phyloP scores from a whole-genome alignment of 1,140 invertebrate species.

The Temnothorax curvispinosus region DNA sequence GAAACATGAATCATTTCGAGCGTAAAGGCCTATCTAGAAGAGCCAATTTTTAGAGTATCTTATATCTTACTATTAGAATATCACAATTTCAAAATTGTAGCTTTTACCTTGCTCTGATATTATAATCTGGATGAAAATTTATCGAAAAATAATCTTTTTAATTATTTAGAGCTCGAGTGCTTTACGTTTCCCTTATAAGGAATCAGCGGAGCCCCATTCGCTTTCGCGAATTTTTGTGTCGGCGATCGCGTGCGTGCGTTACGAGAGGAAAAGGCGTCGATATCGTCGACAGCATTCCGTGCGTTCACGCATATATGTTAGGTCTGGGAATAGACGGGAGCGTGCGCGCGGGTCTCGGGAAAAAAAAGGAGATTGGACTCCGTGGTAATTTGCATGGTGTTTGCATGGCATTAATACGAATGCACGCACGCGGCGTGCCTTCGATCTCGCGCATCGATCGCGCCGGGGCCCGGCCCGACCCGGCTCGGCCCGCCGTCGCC shows the following conservation, averaged over 20 bases:
- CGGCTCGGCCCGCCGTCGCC: not conserved
- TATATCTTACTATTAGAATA: not conserved
- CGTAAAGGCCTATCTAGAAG: not conserved
- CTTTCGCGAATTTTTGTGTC: slow-evolving; percentile 18
- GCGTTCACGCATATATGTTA: slow-evolving; percentile 19
- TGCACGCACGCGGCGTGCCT: slow-evolving; percentile 38
- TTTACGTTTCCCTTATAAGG: not conserved
- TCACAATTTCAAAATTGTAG: not conserved
- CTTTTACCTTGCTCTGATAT: not conserved
- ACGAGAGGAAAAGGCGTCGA: not conserved
- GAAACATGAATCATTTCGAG: slow-evolving; percentile 21
- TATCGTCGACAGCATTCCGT: slow-evolving; percentile 22
- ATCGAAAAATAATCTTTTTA: not conserved
- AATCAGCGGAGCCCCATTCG: not conserved
- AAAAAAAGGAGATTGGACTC: slow-evolving; percentile 38
- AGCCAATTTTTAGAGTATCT: not conserved
- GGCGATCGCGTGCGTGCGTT: slow-evolving; percentile 22
- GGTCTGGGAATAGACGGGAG: slow-evolving; percentile 22
- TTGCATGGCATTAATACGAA: slow-evolving; percentile 54
- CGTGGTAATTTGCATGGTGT: slow-evolving; percentile 54
- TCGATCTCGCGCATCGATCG: slow-evolving; percentile 24
- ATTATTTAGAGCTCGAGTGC: not conserved
- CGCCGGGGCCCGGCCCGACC: not conserved
- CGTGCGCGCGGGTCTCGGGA: not conserved
- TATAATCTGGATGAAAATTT: not conserved